phyloP scores from a whole-genome alignment of 2,113 vertebrate species.

The Melierax canorus region DNA sequence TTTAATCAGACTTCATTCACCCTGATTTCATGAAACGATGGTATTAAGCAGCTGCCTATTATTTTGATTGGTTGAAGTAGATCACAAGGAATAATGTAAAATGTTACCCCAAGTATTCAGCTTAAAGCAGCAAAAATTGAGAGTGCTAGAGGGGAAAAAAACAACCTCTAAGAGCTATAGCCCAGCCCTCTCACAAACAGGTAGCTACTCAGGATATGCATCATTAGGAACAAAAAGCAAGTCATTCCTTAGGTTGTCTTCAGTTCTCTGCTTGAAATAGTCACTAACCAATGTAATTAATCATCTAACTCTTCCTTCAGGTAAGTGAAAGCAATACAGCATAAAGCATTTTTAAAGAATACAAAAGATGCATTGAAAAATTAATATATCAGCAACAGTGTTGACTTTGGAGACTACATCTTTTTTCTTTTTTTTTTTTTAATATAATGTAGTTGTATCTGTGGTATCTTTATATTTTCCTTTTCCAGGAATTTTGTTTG shows the following conservation, averaged over 20 bases:
- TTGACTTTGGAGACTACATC: neutral
- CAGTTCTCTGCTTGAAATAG: neutral
- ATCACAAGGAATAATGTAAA: neutral
- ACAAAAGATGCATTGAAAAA: neutral
- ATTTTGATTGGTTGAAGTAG: neutral
- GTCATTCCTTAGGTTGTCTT: neutral
- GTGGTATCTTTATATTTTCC: neutral
- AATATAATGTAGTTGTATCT: neutral
- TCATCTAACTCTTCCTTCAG: neutral
- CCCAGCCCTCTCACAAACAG: neutral
- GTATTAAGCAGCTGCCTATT: neutral
- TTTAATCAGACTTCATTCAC: neutral
- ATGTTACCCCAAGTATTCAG: neutral
- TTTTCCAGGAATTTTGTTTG: neutral
- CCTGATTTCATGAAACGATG: accelerated
- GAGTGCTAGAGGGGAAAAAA: neutral
- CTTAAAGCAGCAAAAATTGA: neutral
- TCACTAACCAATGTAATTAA: neutral
- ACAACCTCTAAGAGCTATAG: neutral
- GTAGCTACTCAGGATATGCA: neutral
- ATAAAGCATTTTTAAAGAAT: neutral
- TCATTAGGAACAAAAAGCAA: neutral
- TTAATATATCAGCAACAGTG: neutral
- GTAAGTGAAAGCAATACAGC: neutral
- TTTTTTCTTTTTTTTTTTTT: neutral